Base-by-base conservation (phyloP, 2,797 vertebrate species). In the Trachurus trachurus region DNA sequence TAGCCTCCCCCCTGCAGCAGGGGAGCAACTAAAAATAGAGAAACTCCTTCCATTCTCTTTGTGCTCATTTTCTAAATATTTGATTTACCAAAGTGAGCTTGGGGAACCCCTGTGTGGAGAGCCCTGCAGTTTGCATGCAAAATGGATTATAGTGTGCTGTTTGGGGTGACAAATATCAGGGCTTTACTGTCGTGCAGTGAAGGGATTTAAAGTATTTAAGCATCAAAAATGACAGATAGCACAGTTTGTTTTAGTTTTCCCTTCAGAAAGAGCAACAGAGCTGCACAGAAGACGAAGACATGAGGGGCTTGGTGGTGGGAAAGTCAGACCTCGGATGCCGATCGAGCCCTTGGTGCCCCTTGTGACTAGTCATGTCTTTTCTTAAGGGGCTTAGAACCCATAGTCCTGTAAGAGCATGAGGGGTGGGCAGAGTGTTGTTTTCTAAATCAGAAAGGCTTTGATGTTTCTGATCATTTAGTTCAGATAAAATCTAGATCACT, bases 61-160 rank as follows among this genome's bases (percentile, higher is more conserved):
- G 71, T 13, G 68, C 39, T 69, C 21, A 12, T 86, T 89, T 88
- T 78, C 62, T 87, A 89, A 86, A 88, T 89, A 87, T 90, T 91
- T 86, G 82, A 89, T 91, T 89, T 80, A 19, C 50, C 42, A 34
- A 74, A 86, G 69, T 58, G 59, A 83, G 78, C 79, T 37, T 56
- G 49, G 81, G 89, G 80, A 84, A 79, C 60, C 84, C 83, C 80
- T 82, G 66, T 72, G 62, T 74, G 37, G 44, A 71, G 65, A 74
- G 71, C 65, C 40, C 31, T 66, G 60, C 74, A 57, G 78, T 69
- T 42, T 52, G 31, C 67, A 82, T 91, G 54, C 89, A 85, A 84
- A 66, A 78, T 71, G 52, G 6, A 86, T 84, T 4, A 22, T 6
- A 47, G 13, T 22, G 7, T 71, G 37, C 42, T 59, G 44, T 80